Conservation (phyloP, 2,888 invertebrate genomes). For the Atherix ibis region DNA sequence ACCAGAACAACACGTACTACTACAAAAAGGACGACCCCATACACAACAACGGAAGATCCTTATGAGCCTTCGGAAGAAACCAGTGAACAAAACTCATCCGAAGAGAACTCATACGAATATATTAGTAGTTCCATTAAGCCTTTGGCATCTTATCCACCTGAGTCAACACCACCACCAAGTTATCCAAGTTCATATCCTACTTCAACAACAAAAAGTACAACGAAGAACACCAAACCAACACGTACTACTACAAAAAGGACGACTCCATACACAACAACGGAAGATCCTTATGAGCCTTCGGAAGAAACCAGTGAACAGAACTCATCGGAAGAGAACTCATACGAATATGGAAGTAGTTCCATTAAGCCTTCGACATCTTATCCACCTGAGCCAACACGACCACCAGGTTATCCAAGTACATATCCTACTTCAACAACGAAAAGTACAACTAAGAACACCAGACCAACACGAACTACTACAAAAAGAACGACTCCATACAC, state of each 20-base stretch:
- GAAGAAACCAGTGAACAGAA: no score
- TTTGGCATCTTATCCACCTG: neutral
- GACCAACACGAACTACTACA: neutral
- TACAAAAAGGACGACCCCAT: no score
- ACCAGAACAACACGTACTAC: no score
- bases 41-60: no score
- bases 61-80: no score
- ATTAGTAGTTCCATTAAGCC: no score
- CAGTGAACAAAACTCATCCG: no score
- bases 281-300: no score
- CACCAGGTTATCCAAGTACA: neutral
- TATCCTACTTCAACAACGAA: neutral
- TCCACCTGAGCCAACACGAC: slow-evolving; percentile 1
- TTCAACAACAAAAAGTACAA: neutral
- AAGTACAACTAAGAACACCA: neutral
- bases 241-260: neutral
- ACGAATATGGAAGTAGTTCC: neutral
- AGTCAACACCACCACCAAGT: neutral
- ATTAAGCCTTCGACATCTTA: neutral
- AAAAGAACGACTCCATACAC: neutral
- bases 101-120: no score
- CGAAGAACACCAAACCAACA: slow-evolving; percentile 2
- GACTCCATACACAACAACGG: no score
- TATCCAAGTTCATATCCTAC: neutral
- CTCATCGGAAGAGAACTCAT: neutral